phyloP scores from a whole-genome alignment of 2,113 vertebrate species.

The Vulpes ferrilata region DNA sequence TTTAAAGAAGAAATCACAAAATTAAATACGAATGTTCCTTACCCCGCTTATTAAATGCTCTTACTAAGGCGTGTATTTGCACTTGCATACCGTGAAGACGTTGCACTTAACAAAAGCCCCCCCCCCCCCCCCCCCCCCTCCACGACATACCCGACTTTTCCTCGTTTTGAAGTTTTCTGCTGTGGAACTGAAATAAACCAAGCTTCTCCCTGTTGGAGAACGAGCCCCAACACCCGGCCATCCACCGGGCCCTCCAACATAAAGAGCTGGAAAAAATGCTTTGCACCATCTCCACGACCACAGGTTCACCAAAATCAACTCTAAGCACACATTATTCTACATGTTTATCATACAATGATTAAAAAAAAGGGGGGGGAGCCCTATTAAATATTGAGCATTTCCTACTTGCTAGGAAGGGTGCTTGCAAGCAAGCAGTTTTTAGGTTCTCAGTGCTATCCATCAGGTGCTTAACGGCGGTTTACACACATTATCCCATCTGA shows the following conservation, averaged over 20 bases:
- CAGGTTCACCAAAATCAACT: not conserved
- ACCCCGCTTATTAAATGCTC: not conserved
- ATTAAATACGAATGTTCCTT: not conserved
- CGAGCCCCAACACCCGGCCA: not conserved
- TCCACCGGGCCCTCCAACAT: not conserved
- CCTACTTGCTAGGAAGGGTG: not conserved
- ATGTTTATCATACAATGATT: slow-evolving; percentile 18
- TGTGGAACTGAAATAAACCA: slow-evolving; percentile 43
- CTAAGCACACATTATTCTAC: slow-evolving; percentile 1
- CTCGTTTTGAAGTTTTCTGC: not conserved
- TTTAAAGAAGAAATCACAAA: not conserved
- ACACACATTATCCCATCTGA: slow-evolving; percentile 28
- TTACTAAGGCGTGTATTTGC: not conserved
- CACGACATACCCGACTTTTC: slow-evolving; percentile 2
- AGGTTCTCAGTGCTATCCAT: not conserved
- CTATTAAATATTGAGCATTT: not conserved
- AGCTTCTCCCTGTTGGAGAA: not conserved
- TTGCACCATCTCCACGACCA: not conserved
- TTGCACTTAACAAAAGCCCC: not conserved
- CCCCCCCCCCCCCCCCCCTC: not conserved
- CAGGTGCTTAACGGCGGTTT: not conserved
- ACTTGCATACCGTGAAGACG: not conserved
- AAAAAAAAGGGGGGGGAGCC: not conserved
- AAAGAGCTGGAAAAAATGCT: slow-evolving; percentile 1
- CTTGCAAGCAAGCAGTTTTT: slow-evolving; percentile 18